phyloP scores from a whole-genome alignment of 2,888 invertebrate genomes.

The Drepanosiphum platanoidis region DNA sequence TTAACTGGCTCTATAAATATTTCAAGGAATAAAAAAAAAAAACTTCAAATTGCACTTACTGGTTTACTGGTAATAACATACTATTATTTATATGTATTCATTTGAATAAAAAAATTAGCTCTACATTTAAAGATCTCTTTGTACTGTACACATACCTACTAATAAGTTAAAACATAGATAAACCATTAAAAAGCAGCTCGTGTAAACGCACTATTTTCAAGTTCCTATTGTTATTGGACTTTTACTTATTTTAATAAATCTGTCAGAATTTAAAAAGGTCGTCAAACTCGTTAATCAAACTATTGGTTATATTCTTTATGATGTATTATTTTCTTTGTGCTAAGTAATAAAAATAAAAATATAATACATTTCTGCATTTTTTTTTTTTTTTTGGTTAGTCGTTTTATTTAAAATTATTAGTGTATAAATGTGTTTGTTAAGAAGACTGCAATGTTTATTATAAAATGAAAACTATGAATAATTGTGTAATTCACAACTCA shows the following conservation, averaged over 20 bases:
- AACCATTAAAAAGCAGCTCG: conserved; percentile 20
- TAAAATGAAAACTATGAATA: background rate
- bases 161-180: conserved; percentile 36
- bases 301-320: conserved; percentile 18
- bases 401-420: background rate
- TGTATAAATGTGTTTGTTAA: background rate
- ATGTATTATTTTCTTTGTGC: background rate
- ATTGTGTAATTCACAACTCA: background rate
- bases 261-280: background rate
- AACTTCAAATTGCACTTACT: background rate
- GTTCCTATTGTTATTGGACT: conserved; percentile 44
- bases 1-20: conserved; percentile 31
- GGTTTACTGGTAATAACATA: conserved; percentile 6
- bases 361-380: too few relatives aligned
- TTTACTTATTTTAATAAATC: background rate
- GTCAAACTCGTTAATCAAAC: conserved; percentile 28
- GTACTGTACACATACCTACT: conserved; percentile 5
- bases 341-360: background rate
- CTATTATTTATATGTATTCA: conserved; percentile 19
- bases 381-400: background rate
- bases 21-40: background rate
- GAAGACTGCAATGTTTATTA: background rate
- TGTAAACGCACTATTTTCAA: conserved; percentile 31
- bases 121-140: conserved; percentile 47
- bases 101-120: conserved; percentile 4